Conservation (phyloP, 2,888 invertebrate species). For the Rugalucina vietnamica region DNA sequence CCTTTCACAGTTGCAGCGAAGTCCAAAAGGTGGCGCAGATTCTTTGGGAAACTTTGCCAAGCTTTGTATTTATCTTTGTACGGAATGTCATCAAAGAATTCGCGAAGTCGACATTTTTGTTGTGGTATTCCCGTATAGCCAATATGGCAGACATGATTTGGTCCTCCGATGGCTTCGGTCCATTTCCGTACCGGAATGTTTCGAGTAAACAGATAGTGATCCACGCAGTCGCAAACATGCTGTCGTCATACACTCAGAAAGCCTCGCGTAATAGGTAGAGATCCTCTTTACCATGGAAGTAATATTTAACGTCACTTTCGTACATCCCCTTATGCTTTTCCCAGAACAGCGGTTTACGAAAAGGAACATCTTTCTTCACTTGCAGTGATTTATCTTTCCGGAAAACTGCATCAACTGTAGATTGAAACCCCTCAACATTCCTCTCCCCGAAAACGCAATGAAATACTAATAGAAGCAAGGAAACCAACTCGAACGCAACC, state of each 20-base stretch:
- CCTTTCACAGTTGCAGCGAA: conserved; percentile 61
- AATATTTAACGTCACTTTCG: conserved; percentile 74
- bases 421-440: not conserved
- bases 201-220: conserved; percentile 75
- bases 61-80: conserved; percentile 66
- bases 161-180: conserved; percentile 61
- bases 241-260: conserved; percentile 76
- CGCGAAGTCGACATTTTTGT: conserved; percentile 72
- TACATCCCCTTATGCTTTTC: conserved; percentile 73
- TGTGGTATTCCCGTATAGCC: conserved; percentile 67
- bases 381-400: conserved; percentile 58
- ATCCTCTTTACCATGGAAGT: conserved; percentile 73
- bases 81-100: conserved; percentile 76
- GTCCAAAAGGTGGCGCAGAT: conserved; percentile 65
- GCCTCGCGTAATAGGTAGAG: conserved; percentile 69
- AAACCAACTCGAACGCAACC: too few relatives aligned
- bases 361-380: conserved; percentile 60
- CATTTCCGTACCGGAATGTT: conserved; percentile 63
- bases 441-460: not conserved
- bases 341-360: conserved; percentile 68
- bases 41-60: conserved; percentile 71
- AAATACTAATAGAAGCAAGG: too few relatives aligned
- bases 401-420: conserved; percentile 59
- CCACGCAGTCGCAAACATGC: conserved; percentile 80
- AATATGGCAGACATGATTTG: conserved; percentile 46